Evolutionary conservation across 2,888 invertebrate species (phyloP).

Genomic region (Dasypogon diadema): DNA sequence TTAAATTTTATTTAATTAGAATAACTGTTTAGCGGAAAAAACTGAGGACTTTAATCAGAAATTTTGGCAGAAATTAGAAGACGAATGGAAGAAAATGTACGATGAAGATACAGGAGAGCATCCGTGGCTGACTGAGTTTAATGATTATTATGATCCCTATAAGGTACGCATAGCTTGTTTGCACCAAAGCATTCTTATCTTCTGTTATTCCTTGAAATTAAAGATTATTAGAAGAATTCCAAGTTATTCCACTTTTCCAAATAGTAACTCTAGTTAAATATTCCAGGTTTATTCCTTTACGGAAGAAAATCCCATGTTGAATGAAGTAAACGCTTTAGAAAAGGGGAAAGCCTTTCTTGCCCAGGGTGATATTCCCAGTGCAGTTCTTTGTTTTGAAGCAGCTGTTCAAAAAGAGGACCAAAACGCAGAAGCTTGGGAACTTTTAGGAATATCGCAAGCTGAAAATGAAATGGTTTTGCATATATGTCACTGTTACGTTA

Average conservation of each 20-base stretch:
- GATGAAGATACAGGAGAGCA: conserved; percentile 70
- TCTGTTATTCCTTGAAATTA: too few relatives aligned
- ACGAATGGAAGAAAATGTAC: conserved; percentile 84
- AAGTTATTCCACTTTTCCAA: too few relatives aligned
- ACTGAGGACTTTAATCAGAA: conserved; percentile 74
- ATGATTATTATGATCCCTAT: conserved; percentile 74
- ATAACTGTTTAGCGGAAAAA: conserved; percentile 67
- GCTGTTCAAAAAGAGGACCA: conserved; percentile 87
- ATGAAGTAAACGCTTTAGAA: conserved; percentile 82
- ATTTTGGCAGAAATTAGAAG: conserved; percentile 76
- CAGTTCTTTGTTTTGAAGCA: conserved; percentile 96
- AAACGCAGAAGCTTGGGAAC: conserved; percentile 86
- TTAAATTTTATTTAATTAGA: not conserved
- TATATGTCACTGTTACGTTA: too few relatives aligned
- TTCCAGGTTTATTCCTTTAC: conserved; percentile 80
- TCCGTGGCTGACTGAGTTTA: conserved; percentile 80
- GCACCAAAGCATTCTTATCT: too few relatives aligned
- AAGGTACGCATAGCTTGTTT: conserved; percentile 70
- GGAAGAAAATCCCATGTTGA: conserved; percentile 87
- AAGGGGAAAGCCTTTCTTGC: conserved; percentile 86
- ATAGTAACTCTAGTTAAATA: too few relatives aligned
- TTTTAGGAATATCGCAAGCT: conserved; percentile 92
- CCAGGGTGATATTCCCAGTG: conserved; percentile 93
- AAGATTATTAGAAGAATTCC: too few relatives aligned
- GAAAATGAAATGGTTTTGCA: conserved; percentile 96